Base-by-base conservation (phyloP, 1,140 invertebrate genomes). In the Heliconius himera region DNA sequence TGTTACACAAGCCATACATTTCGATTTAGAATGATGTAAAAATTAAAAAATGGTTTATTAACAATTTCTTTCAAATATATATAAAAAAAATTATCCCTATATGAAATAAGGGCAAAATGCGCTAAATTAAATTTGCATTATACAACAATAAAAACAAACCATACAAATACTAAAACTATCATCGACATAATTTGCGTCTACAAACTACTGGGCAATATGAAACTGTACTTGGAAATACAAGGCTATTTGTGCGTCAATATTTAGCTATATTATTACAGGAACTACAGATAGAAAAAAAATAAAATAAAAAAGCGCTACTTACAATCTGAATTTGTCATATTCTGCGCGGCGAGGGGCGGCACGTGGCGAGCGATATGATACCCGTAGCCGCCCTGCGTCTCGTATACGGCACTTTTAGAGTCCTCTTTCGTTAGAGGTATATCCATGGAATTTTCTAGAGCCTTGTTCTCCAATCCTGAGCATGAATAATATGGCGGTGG, bases 401-500 rank as follows among this genome's bases (percentile, higher is more conserved):
- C 97, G 90, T 98, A 98, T 11, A 97, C 96, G 0, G 96, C 96
- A 26, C 96, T 96, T 91, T 98, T 98, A 11, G 97, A 97, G 83
- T 97, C 97, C 76, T 98, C 97, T 93, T 98, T 96, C 3, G 75
- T 76, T 29, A 97, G 85, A 0, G 97, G 97, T 78, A 98, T 95
- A 87, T 98, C 97, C 95, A 98, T 96, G 20, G 97, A 97, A 89
- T 98, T 97, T 91, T 99, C 98, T 13, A 98, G 93, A 41, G 97
- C 98, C 94, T 98, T 98, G 91, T 98, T 98, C 93, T 98, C 98
- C 93, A 98, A 96, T 8, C 97, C 97, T n/a, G 96, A 96, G 33
- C 96, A 96, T 20, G 97, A 96, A 85, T 97, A 98, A 85, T 98
- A 98, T 16, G 98, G 98, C 3, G 98, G 98, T 60, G 97, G 97